Conservation (phyloP, 2,113 vertebrate genomes). For the Macrotus californicus region DNA sequence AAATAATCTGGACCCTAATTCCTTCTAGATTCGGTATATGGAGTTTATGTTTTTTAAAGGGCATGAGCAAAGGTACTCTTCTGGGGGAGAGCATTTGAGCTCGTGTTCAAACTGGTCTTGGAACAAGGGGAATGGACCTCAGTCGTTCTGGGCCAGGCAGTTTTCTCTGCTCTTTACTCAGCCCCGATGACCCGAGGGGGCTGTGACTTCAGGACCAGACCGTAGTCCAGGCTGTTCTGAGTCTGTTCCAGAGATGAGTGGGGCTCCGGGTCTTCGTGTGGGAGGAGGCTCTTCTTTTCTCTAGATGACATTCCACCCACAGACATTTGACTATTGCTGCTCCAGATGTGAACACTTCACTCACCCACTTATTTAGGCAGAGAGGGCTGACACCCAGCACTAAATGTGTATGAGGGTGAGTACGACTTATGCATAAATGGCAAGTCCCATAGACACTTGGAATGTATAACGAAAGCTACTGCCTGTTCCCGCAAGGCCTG, state of each 20-base stretch:
- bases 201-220: background rate
- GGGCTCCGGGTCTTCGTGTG: rapidly evolving
- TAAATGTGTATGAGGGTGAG: background rate
- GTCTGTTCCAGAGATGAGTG: background rate
- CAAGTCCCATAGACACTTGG: rapidly evolving
- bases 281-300: background rate
- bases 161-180: background rate
- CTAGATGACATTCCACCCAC: background rate
- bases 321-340: background rate
- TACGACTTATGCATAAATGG: rapidly evolving
- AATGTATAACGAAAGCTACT: rapidly evolving
- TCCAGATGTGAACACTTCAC: background rate
- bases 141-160: background rate
- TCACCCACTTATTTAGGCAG: background rate
- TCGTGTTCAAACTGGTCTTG: background rate
- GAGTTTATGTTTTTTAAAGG: background rate
- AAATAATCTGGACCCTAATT: background rate
- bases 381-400: background rate
- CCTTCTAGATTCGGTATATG: background rate
- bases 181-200: background rate
- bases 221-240: background rate
- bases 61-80: background rate
- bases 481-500: background rate
- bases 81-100: background rate
- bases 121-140: background rate